Evolutionary conservation across 30 jellyfish, hydroid and myxozoan genomes (phyloP).

Genomic region (Nemopilema nomurai): DNA sequence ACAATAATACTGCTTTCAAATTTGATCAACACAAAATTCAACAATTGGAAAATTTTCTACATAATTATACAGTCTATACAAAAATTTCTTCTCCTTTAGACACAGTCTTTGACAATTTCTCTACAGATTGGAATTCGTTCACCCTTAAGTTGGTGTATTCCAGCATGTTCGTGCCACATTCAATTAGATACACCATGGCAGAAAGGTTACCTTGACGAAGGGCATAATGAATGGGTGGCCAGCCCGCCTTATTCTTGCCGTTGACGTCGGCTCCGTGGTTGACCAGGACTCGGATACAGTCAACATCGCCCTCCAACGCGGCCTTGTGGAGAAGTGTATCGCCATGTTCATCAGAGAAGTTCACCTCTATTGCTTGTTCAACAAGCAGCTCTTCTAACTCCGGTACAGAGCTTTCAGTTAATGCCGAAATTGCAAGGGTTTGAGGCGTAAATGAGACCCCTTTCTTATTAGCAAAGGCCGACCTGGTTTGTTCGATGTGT

Average conservation of each 20-base stretch:
- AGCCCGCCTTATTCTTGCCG: conserved; percentile 46
- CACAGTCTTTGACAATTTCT: conserved; percentile 42
- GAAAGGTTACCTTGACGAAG: conserved; percentile 43
- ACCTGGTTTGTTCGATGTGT: conserved; percentile 18
- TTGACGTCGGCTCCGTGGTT: conserved; percentile 60
- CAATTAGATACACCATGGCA: conserved; percentile 64
- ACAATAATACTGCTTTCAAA: neutral
- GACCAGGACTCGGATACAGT: conserved; percentile 49
- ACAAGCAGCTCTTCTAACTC: conserved; percentile 41
- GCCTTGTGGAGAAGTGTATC: conserved; percentile 69
- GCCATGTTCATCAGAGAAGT: conserved; percentile 41
- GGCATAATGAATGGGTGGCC: conserved; percentile 75
- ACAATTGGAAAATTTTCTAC: neutral
- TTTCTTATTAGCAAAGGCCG: conserved; percentile 6
- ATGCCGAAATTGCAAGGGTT: conserved; percentile 63
- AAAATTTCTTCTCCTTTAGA: conserved; percentile 66
- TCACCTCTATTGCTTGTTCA: conserved; percentile 23
- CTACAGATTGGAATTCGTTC: conserved; percentile 19
- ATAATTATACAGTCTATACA: conserved; percentile 12
- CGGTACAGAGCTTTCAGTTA: conserved; percentile 34
- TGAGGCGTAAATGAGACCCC: conserved; percentile 69
- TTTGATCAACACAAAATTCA: neutral
- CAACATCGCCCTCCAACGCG: conserved; percentile 69
- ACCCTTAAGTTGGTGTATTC: conserved; percentile 61
- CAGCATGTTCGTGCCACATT: conserved; percentile 65